A percentile compares a stretch with the other conserved stretches of the same genome.
These are phyloP conservation scores for Benthosema pterotum DNA, from an alignment of 2,797 vertebrate genomes.

Conservation along the genomic window DNA sequence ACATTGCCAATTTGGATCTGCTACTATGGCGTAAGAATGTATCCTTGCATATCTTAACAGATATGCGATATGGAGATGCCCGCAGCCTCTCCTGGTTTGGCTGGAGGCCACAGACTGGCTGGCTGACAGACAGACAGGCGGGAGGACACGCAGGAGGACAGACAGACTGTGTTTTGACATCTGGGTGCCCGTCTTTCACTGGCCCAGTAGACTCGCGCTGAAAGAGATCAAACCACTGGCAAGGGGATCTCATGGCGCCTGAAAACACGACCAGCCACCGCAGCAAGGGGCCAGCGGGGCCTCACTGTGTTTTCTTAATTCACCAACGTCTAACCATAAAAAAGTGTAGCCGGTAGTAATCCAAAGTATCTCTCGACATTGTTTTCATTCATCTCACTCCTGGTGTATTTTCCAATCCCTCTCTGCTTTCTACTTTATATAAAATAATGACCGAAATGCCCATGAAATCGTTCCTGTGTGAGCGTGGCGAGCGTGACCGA, in stretches of 20 bases:
- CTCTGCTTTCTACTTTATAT: conserved; percentile 49
- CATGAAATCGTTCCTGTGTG: conserved; percentile 61
- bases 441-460: conserved; percentile 53
- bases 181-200: conserved; percentile 70
- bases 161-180: conserved; percentile 70
- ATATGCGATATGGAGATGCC: conserved; percentile 11
- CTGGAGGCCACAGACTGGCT: conserved; percentile 44
- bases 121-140: conserved; percentile 14
- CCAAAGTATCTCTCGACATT: conserved; percentile 56
- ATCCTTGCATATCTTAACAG: conserved; percentile 18
- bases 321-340: conserved; percentile 67
- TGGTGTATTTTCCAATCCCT: conserved; percentile 64
- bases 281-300: conserved; percentile 58
- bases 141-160: conserved; percentile 1
- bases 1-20: conserved; percentile 37
- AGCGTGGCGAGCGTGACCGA: conserved; percentile 67
- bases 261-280: conserved; percentile 47
- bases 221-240: conserved; percentile 70
- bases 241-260: conserved; percentile 60
- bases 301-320: conserved; percentile 63
- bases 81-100: conserved; percentile 10
- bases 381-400: conserved; percentile 66
- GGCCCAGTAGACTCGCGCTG: conserved; percentile 59
- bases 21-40: conserved; percentile 31
- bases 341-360: conserved; percentile 16